phyloP scores from a whole-genome alignment of 2,797 vertebrate genomes.

The Tarsius wallacei region DNA sequence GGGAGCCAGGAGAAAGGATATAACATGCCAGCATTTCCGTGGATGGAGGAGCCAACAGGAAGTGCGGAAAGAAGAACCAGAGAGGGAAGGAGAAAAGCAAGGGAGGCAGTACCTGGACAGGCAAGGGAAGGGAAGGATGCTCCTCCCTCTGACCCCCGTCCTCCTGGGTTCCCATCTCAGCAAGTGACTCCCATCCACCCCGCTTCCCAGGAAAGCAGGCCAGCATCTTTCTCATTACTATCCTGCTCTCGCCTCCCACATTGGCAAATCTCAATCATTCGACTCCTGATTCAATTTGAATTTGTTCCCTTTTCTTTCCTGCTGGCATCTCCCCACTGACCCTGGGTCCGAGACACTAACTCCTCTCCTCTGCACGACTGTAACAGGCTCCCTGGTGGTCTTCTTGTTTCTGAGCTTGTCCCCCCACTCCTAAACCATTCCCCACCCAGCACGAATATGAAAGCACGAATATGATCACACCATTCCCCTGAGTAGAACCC shows the following conservation, averaged over 20 bases:
- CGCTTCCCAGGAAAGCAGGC: not conserved
- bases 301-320: not conserved
- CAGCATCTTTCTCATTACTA: not conserved
- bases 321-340: not conserved
- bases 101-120: not conserved
- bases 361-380: not conserved
- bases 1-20: not conserved
- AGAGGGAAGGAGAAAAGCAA: not conserved
- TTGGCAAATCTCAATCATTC: not conserved
- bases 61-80: not conserved
- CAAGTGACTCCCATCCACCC: not conserved
- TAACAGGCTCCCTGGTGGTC: not conserved
- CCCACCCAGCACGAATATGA: not conserved
- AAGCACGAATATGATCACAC: not conserved
- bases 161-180: not conserved
- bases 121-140: not conserved
- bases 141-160: not conserved
- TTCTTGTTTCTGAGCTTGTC: not conserved
- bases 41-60: not conserved
- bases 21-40: not conserved
- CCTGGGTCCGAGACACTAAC: not conserved
- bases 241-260: not conserved
- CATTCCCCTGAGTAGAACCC: not conserved
- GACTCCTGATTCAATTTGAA: not conserved
- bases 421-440: not conserved